Evolutionary conservation across 2,113 vertebrate species (phyloP), one percentile per base, ranked within the genome.

Genomic region (Chionodraco myersi): DNA sequence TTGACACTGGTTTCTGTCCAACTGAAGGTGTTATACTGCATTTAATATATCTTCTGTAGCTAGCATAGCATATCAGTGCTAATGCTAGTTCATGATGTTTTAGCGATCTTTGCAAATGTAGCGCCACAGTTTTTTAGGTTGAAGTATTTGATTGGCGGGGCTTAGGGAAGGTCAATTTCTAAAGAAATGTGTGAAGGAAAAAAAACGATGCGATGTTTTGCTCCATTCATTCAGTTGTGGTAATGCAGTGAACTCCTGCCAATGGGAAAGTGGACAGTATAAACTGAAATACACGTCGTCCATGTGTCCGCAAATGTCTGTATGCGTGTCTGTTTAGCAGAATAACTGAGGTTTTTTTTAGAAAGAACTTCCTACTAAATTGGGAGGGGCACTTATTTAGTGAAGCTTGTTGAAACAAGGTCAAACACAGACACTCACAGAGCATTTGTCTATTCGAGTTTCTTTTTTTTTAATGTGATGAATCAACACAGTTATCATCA

Each of bases 1-100:
- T 47, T 71, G 49, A 65, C 21, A 62, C 63, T 41, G 10, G 54
- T 15, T 41, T 66, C 53, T 51, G 49, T 26, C 71, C 45, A 16
- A 10, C 26, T 30, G 41, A 82, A 67, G 51, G 64, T 5, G 30
- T 30, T 30, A 30, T 30, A 30, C 30, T 30, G 3, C 30, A 30
- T 30, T 30, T 30, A 30, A 30, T 30, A 30, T 30, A 30, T 30
- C 30, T 30, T 30, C 30, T 30, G 30, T 30, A 30, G 30, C 30
- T 30, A 30, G 30, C 30, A 30, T 30, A 30, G 30, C 30, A 30
- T 30, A 30, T 30, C 3, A 30, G 30, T 30, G 30, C 30, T 30
- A 30, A 30, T 30, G 30, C 30, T 30, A 30, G 30, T 30, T 30
- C 30, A 30, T 30, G 30, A 30, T 30, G 30, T 30, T 30, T 30